These are phyloP conservation scores for Hypotaenidia okinawae DNA, from an alignment of 2,797 vertebrate species.

Conservation along the genomic window DNA sequence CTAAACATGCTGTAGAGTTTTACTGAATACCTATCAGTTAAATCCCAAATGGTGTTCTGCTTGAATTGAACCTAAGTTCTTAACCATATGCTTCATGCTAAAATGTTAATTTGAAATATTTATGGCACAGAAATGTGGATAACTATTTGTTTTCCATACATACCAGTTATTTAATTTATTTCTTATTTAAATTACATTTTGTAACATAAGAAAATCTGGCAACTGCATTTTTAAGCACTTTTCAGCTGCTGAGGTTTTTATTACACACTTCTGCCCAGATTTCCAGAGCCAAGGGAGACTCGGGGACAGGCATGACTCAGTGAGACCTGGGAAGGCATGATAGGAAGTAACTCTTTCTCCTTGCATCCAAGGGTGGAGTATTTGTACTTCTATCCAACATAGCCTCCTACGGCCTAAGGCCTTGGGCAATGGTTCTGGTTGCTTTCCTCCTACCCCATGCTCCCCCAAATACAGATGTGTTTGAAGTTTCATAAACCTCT, in stretches of 20 bases:
- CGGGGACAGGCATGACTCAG: background rate
- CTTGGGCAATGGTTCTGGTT: background rate
- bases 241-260: background rate
- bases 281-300: background rate
- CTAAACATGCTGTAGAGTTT: conserved; percentile 58
- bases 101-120: conserved; percentile 68
- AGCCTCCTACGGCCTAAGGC: background rate
- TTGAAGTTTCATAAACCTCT: conserved; percentile 27
- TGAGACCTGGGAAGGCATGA: background rate
- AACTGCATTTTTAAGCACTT: background rate
- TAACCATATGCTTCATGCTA: conserved; percentile 59
- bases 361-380: background rate
- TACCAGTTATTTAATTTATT: conserved; percentile 12
- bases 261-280: background rate
- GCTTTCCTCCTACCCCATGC: background rate
- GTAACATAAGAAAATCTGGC: background rate
- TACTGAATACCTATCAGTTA: conserved; percentile 59
- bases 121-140: conserved; percentile 15
- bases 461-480: background rate
- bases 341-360: background rate
- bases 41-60: conserved; percentile 65
- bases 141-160: conserved; percentile 24
- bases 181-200: background rate
- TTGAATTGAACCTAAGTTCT: conserved; percentile 57
- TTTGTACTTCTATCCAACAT: background rate